Base-by-base conservation (phyloP, 2,797 vertebrate species). In the Leptodactylus fallax region DNA sequence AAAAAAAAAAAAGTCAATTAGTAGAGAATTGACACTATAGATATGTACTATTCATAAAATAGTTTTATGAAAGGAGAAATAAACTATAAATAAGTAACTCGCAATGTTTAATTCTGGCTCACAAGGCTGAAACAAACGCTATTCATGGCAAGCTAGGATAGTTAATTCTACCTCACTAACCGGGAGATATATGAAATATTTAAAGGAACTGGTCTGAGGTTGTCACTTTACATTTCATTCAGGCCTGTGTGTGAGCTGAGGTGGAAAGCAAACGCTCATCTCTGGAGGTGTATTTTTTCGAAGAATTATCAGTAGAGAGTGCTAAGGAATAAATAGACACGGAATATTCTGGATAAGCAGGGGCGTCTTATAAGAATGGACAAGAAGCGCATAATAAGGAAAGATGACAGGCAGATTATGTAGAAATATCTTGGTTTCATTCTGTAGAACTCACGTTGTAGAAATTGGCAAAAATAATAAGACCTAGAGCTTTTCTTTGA, bases 141-240 rank as follows among this genome's bases (percentile, higher is more conserved):
- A 47, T 53, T 63, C 61, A 25, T n/a, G 21, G 49, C 27, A 51
- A 61, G n/a, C 45, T 14, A 77, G 27, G 79, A 72, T 25, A 49
- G 79, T 78, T 89, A 49, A 86, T 77, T 89, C 82, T 86, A 86
- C 74, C 88, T 79, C 74, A 17, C 79, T 61, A 84, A 88, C 81
- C 87, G 36, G 63, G 53, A 71, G 79, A 83, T 82, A 21, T 77
- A 85, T 85, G 19, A 89, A 89, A 89, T 89, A 89, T 89, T 89
- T 86, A 89, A 83, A 58, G 45, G n/a, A 17, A 77, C 60, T 61
- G 84, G 79, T 79, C 88, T 72, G 84, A 76, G 69, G 65, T 83
- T 89, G 88, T 89, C 88, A 89, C 88, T 78, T 89, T 58, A 47
- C 56, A 88, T 88, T 85, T 58, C 27, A 58, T 83, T n/a, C 49